Percentiles rank a stretch among this genome's conserved stretches.
Conservation (phyloP, 2,797 vertebrate species). For the Bovichtus variegatus region DNA sequence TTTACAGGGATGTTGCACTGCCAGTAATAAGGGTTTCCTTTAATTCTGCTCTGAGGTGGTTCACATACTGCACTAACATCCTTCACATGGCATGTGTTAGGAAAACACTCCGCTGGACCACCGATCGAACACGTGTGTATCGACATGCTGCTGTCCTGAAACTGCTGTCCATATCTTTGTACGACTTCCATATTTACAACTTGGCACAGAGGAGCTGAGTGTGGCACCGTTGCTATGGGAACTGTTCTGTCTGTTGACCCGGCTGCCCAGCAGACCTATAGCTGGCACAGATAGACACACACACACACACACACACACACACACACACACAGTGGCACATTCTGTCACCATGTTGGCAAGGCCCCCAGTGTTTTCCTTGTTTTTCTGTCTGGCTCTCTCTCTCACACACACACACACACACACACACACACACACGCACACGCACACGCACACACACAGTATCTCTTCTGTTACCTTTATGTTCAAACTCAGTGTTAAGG, state of each 20-base stretch:
- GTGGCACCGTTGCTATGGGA: conserved; percentile 65
- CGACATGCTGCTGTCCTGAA: background rate
- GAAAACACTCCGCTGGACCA: background rate
- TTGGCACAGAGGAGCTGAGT: conserved; percentile 40
- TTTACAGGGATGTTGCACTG: background rate
- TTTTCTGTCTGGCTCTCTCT: conserved; percentile 33
- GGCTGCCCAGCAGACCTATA: conserved; percentile 57
- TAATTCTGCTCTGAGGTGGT: background rate
- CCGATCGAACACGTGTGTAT: background rate
- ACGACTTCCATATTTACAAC: conserved; percentile 52
- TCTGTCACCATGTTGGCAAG: conserved; percentile 79
- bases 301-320: conserved; percentile 30
- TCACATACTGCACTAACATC: background rate
- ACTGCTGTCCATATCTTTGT: conserved; percentile 27
- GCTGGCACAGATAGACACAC: conserved; percentile 36
- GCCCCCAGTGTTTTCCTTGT: conserved; percentile 59
- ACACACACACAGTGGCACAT: conserved; percentile 53
- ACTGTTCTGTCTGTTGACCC: conserved; percentile 66
- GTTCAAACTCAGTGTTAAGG: conserved; percentile 14
- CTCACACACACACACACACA: background rate
- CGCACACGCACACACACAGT: background rate
- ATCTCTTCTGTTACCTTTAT: background rate
- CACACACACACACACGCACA: background rate
- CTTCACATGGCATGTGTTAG: background rate
- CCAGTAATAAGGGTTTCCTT: background rate